These are phyloP conservation scores for Drosophila subquinaria DNA, from an alignment of 2,888 invertebrate species.

Conservation along the genomic window DNA sequence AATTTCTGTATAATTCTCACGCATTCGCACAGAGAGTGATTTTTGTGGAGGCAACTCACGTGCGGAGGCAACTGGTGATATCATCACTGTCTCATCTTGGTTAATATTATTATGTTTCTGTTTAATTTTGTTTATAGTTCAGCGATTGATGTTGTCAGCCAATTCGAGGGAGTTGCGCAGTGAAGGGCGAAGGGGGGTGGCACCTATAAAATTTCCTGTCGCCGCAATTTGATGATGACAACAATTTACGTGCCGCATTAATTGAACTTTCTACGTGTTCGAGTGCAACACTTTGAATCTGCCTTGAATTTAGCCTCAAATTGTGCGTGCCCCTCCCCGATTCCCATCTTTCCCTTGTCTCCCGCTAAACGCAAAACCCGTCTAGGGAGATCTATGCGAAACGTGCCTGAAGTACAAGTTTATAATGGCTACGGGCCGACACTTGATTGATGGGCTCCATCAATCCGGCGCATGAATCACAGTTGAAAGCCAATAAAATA, in stretches of 20 bases:
- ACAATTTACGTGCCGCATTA: conserved; percentile 77
- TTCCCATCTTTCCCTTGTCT: neutral
- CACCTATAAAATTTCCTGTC: conserved; percentile 41
- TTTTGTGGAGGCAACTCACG: conserved; percentile 65
- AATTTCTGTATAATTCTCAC: conserved; percentile 51
- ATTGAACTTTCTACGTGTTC: conserved; percentile 82
- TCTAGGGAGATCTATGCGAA: conserved; percentile 54
- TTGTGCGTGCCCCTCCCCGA: conserved; percentile 42
- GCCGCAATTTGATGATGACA: conserved; percentile 60
- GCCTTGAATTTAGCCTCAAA: conserved; percentile 38
- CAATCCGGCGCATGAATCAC: conserved; percentile 55
- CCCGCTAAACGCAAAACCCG: conserved; percentile 34
- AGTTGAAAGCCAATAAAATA: conserved; percentile 17
- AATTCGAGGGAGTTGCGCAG: neutral
- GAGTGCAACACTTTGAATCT: conserved; percentile 60
- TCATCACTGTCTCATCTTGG: conserved; percentile 59
- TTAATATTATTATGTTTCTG: conserved; percentile 34
- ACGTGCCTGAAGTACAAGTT: conserved; percentile 68
- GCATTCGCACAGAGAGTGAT: conserved; percentile 18
- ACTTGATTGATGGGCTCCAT: conserved; percentile 68
- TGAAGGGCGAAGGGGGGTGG: conserved; percentile 1
- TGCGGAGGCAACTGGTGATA: conserved; percentile 64
- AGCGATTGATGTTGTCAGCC: conserved; percentile 30
- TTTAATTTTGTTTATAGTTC: conserved; percentile 33
- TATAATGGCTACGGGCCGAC: conserved; percentile 29